These are phyloP conservation scores for Rhincodon typus DNA, from an alignment of 2,797 vertebrate genomes.

Conservation along the genomic window DNA sequence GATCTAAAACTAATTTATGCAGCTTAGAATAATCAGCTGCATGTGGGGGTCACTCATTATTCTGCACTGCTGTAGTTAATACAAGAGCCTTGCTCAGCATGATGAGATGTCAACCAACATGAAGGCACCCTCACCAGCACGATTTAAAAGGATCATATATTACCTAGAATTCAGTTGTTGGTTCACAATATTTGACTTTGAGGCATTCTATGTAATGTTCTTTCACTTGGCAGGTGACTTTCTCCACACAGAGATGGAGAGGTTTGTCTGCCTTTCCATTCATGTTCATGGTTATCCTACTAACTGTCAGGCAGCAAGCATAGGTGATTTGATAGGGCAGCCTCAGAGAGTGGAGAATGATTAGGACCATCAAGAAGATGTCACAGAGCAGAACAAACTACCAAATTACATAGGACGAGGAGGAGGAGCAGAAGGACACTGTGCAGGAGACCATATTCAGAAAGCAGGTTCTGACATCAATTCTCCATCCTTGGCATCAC, in stretches of 20 bases:
- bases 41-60: not conserved
- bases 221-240: not conserved
- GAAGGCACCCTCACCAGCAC: no score
- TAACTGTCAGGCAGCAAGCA: not conserved
- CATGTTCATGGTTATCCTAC: not conserved
- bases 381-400: not conserved
- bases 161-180: not conserved
- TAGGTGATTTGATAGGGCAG: not conserved
- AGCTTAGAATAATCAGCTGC: not conserved
- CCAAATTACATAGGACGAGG: not conserved
- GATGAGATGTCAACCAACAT: not conserved
- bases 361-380: not conserved
- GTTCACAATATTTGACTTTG: not conserved
- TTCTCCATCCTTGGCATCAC: not conserved
- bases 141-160: not conserved
- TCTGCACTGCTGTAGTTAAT: not conserved
- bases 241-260: not conserved
- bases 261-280: not conserved
- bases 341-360: not conserved
- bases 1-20: not conserved
- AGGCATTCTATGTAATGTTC: not conserved
- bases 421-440: not conserved
- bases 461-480: not conserved
- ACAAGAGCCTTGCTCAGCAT: not conserved
- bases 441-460: not conserved